These are phyloP conservation scores for Macaria notata DNA, from an alignment of 2,888 invertebrate species.

Conservation along the genomic window DNA sequence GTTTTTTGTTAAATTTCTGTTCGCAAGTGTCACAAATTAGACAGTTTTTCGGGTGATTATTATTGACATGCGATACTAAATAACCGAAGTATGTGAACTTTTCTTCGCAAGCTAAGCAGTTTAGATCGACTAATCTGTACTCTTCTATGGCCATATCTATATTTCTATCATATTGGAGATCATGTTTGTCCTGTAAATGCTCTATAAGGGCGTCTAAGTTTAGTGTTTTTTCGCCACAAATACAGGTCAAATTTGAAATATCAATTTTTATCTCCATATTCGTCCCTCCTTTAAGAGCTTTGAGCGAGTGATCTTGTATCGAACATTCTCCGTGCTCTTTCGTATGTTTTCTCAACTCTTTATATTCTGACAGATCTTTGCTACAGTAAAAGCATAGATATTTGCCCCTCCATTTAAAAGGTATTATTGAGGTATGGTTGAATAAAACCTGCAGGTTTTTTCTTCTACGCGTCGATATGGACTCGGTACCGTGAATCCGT, in stretches of 20 bases:
- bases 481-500: constrained; percentile 62
- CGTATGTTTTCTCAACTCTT: constrained; percentile 62
- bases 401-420: constrained; percentile 77
- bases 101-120: constrained; percentile 60
- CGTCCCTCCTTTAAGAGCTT: constrained; percentile 69
- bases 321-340: constrained; percentile 67
- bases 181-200: constrained; percentile 60
- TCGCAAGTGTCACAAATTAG: constrained; percentile 69
- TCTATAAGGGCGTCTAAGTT: constrained; percentile 52
- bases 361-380: constrained; percentile 60
- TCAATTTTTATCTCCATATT: constrained; percentile 77
- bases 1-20: constrained; percentile 70
- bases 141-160: constrained; percentile 74
- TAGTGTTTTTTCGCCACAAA: constrained; percentile 55
- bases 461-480: constrained; percentile 69
- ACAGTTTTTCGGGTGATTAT: constrained; percentile 69
- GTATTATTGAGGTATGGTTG: constrained; percentile 72
- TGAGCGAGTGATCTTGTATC: constrained; percentile 64
- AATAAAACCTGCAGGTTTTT: constrained; percentile 70
- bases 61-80: constrained; percentile 70
- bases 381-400: constrained; percentile 75
- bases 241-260: constrained; percentile 61
- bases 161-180: constrained; percentile 58
- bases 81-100: constrained; percentile 71
- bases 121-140: constrained; percentile 60